phyloP scores from a whole-genome alignment of 2,113 vertebrate species.

The Nestor notabilis region DNA sequence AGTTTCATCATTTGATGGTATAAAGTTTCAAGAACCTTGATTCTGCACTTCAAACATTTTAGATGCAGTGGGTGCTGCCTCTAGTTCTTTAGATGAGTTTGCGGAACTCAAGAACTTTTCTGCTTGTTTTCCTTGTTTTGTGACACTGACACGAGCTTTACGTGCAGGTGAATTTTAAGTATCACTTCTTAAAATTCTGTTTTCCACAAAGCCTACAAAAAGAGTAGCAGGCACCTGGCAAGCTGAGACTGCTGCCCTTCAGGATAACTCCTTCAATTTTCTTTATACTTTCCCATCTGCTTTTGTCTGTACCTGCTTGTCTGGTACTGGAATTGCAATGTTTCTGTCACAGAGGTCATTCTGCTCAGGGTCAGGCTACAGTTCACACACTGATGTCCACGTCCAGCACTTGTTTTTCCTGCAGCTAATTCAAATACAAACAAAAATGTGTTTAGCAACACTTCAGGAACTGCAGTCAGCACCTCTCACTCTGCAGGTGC shows the following conservation, averaged over 20 bases:
- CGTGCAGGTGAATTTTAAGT: neutral
- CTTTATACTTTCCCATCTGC: neutral
- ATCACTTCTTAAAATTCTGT: neutral
- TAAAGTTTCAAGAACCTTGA: conserved; percentile 55
- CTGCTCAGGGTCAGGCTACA: neutral
- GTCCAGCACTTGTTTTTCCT: neutral
- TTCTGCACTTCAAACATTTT: neutral
- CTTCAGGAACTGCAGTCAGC: neutral
- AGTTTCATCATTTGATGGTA: neutral
- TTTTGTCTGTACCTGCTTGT: neutral
- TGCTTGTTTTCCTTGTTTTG: neutral
- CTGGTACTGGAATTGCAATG: neutral
- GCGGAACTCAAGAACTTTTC: neutral
- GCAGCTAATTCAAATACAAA: neutral
- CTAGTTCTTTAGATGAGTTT: neutral
- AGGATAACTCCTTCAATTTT: neutral
- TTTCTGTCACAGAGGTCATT: accelerated
- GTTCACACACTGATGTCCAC: neutral
- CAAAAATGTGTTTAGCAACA: neutral
- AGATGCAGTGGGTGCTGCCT: neutral
- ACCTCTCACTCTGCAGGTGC: neutral
- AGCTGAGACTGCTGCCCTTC: neutral
- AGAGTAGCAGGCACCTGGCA: neutral
- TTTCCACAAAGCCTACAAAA: neutral
- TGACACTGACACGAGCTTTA: neutral